phyloP scores from a whole-genome alignment of 37 sponge, comb jelly and placozoan genomes.

The Bolinopsis microptera region DNA sequence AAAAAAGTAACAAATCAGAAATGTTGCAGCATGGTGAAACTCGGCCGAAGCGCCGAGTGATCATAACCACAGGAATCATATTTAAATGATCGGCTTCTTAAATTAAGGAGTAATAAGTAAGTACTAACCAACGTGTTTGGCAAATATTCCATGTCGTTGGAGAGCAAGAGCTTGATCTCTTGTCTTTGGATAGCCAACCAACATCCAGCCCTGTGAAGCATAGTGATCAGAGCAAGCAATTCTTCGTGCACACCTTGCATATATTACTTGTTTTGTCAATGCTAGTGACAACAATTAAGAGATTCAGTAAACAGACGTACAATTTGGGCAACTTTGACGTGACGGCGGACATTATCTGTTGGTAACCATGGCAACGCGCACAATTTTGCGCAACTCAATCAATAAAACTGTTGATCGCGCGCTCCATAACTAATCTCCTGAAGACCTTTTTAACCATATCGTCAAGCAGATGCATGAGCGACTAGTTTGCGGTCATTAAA shows the following conservation, averaged over 20 bases:
- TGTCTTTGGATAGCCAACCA: constrained; percentile 85
- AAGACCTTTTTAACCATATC: no score
- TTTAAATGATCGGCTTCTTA: neutral
- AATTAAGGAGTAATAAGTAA: no score
- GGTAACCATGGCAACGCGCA: constrained; percentile 17
- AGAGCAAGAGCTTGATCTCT: constrained; percentile 82
- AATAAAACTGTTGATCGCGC: neutral
- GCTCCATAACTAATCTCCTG: no score
- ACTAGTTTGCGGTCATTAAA: no score
- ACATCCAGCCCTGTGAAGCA: constrained; percentile 82
- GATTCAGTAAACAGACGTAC: no score
- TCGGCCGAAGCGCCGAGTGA: neutral
- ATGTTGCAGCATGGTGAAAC: no score
- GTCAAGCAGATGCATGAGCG: no score
- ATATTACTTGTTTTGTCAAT: no score
- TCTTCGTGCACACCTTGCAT: no score
- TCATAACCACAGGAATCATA: neutral
- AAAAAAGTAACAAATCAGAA: neutral
- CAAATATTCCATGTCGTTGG: constrained; percentile 78
- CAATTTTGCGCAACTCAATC: neutral
- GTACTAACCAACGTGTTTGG: constrained; percentile 83
- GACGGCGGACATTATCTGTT: neutral
- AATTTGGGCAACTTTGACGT: no score
- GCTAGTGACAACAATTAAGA: no score
- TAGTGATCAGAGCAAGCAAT: no score